Evolutionary conservation across 2,113 vertebrate species (phyloP), one percentile per base, ranked within the genome.

Genomic region (Notothenia coriiceps): DNA sequence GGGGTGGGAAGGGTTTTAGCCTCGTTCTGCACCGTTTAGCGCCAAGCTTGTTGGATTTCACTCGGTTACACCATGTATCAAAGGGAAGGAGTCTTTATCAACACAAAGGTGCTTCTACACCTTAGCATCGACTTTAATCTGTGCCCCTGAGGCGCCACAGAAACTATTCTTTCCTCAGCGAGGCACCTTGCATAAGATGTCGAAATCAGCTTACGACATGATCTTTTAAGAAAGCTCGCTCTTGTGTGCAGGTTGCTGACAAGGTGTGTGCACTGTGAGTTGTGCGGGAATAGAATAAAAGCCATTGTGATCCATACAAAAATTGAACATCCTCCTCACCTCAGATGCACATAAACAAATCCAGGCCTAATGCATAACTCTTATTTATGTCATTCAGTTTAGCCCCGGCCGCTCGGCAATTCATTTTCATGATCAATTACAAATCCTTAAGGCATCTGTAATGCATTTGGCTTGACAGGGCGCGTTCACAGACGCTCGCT

Each of bases 381-480:
- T 93, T 93, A 86, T 94, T 94, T 92, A 95, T 93, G 90, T 87
- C 85, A 82, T 94, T 93, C 93, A 95, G 94, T 95, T 94, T 91
- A 89, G 93, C 92, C 90, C 71, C 55, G 55, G 67, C 84, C 77
- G 83, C 87, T 77, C 20, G 57, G 91, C 90, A 86, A 92, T 94
- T 94, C 93, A 91, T 95, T 93, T 91, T 93, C 91, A 90, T 91
- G 94, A 95, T 95, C 94, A 95, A 95, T 94, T 94, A 94, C 87
- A 75, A 91, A 90, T 90, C 90, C 95, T 94, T 70, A 82, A 90
- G 94, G 94, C 92, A 59, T 88, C 80, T 90, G 85, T 86, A 91
- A 93, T 92, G 92, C 88, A 88, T 92, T 86, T 68, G 85, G 89
- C 29, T 75, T 84, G 88, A 92, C 92, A 75, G 84, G 56, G 72